phyloP scores from a whole-genome alignment of 2,888 invertebrate species.

The Drosophila falleni region DNA sequence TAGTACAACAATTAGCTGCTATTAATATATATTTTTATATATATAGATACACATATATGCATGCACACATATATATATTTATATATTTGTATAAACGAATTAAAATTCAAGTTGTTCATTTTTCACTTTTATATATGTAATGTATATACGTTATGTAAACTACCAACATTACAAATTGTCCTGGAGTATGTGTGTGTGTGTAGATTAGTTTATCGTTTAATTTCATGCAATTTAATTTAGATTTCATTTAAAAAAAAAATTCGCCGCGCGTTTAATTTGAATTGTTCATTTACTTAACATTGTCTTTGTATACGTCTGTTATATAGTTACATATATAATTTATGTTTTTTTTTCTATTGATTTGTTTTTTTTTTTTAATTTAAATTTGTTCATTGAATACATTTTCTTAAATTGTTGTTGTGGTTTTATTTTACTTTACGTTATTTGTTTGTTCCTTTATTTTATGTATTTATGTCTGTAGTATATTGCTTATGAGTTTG shows the following conservation, averaged over 20 bases:
- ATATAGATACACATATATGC: conserved; percentile 52
- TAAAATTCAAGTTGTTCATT: conserved; percentile 69
- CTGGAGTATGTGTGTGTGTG: conserved; percentile 47
- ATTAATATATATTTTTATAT: conserved; percentile 35
- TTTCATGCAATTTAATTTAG: conserved; percentile 40
- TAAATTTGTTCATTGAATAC: conserved; percentile 55
- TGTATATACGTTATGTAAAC: conserved; percentile 38
- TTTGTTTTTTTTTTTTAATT: conserved; percentile 20
- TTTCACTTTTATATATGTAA: conserved; percentile 36
- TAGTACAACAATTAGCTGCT: conserved; percentile 77
- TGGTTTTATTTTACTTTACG: conserved; percentile 7
- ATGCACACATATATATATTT: conserved; percentile 34
- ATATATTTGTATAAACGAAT: conserved; percentile 68
- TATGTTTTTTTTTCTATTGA: conserved; percentile 2
- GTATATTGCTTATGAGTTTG: conserved; percentile 63
- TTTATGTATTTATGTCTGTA: conserved; percentile 15
- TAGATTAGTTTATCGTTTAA: conserved; percentile 59
- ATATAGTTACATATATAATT: conserved; percentile 65
- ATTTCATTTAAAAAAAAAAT: conserved; percentile 56
- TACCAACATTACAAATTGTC: conserved; percentile 56
- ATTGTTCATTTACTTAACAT: conserved; percentile 39
- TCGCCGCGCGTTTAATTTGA: conserved; percentile 43
- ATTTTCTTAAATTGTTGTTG: conserved; percentile 41
- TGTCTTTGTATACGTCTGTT: conserved; percentile 54
- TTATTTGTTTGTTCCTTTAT: conserved; percentile 49